Evolutionary conservation across 2,113 vertebrate species (phyloP).

Genomic region (Thermophis baileyi): DNA sequence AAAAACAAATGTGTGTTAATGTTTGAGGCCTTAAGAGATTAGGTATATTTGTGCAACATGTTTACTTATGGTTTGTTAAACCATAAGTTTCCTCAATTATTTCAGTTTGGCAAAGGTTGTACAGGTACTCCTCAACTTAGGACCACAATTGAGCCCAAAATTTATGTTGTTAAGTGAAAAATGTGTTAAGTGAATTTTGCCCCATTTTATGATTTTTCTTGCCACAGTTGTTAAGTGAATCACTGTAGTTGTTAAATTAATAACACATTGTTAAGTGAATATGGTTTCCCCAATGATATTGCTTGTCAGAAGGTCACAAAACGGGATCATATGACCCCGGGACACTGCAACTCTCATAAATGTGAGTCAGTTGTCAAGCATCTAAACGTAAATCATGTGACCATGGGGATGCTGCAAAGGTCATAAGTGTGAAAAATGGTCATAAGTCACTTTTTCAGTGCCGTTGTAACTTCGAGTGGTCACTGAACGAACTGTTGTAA

Average conservation of each 20-base stretch:
- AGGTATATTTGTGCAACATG: not conserved
- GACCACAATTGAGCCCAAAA: not conserved
- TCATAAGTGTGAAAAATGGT: not conserved
- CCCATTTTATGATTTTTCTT: not conserved
- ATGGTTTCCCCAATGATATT: not conserved
- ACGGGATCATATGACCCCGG: not conserved
- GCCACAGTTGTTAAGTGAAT: not conserved
- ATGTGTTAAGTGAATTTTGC: not conserved
- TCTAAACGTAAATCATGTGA: not conserved
- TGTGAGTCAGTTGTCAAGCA: not conserved
- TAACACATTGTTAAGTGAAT: not conserved
- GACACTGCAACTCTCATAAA: not conserved
- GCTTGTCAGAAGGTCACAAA: not conserved
- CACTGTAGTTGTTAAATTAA: not conserved
- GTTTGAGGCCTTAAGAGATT: not conserved
- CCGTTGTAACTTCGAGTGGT: not conserved
- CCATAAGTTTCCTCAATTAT: not conserved
- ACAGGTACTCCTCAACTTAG: not conserved
- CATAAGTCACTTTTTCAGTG: not conserved
- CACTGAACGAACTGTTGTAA: not conserved
- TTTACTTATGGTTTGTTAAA: not conserved
- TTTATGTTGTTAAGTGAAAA: not conserved
- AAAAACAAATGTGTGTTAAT: not conserved
- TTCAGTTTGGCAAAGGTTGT: not conserved
- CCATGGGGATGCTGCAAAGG: not conserved